phyloP scores from a whole-genome alignment of 2,797 vertebrate species.

The Notolabrus celidotus region DNA sequence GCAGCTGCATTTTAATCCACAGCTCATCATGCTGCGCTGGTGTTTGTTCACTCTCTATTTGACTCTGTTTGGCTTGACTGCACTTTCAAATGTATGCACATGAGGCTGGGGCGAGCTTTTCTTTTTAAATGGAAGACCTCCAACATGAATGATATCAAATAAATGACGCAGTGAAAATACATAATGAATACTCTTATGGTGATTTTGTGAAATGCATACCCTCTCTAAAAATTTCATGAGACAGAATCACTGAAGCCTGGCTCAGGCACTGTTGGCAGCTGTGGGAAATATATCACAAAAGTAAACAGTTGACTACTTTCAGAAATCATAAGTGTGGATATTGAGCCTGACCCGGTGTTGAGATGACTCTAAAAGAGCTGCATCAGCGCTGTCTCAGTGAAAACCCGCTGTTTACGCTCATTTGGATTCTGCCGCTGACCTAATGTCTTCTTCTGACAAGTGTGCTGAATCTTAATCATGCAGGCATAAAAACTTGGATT shows the following conservation, averaged over 20 bases:
- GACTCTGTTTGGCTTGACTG: not conserved
- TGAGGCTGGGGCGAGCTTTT: not conserved
- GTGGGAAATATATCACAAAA: not conserved
- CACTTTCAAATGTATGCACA: not conserved
- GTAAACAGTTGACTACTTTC: not conserved
- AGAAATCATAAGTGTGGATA: not conserved
- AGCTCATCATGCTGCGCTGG: slow-evolving; percentile 2
- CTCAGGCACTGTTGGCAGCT: not conserved
- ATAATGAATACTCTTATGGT: not conserved
- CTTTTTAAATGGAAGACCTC: not conserved
- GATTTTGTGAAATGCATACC: not conserved
- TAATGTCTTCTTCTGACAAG: not conserved
- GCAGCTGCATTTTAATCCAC: not conserved
- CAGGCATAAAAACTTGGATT: not conserved
- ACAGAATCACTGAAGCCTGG: not conserved
- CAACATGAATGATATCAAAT: not conserved
- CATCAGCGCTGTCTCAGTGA: not conserved
- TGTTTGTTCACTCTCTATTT: not conserved
- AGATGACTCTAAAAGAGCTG: not conserved
- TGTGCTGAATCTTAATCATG: not conserved
- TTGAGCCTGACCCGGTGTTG: not conserved
- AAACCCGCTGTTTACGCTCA: not conserved
- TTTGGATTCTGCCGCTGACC: not conserved
- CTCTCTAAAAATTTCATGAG: not conserved
- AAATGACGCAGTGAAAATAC: not conserved